Conservation (phyloP, 1,140 invertebrate genomes). For the Drosophila bocki region DNA sequence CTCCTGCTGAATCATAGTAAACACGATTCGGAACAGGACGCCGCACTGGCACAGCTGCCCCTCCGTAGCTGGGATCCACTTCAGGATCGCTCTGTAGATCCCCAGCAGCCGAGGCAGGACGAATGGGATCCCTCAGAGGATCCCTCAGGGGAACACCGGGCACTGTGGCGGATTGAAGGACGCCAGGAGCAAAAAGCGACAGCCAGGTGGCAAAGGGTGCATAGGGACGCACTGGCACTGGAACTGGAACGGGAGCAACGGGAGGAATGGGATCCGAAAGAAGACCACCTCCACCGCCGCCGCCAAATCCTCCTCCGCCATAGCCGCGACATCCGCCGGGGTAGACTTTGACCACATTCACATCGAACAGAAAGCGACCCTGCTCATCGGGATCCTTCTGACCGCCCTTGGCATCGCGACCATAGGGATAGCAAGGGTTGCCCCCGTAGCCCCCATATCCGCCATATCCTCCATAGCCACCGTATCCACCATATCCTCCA, state of each 20-base stretch:
- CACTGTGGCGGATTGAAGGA: slow-evolving; percentile 62
- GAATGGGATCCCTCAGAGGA: slow-evolving; percentile 44
- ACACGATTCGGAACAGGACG: slow-evolving; percentile 76
- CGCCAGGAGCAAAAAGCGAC: slow-evolving; percentile 75
- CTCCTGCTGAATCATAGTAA: slow-evolving; percentile 77
- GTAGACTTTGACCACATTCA: slow-evolving; percentile 81
- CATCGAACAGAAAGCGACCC: slow-evolving; percentile 75
- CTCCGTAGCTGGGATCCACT: slow-evolving; percentile 71
- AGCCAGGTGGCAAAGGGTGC: slow-evolving; percentile 74
- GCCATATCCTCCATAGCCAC: slow-evolving; percentile 28
- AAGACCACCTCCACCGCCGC: slow-evolving; percentile 62
- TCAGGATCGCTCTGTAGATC: slow-evolving; percentile 74
- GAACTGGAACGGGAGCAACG: slow-evolving; percentile 44
- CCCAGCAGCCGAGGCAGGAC: slow-evolving; percentile 31
- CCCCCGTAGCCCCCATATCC: slow-evolving; percentile 46
- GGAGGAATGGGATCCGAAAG: slow-evolving; percentile 67
- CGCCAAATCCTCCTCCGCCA: slow-evolving; percentile 46
- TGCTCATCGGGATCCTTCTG: slow-evolving; percentile 68
- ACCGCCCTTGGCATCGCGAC: slow-evolving; percentile 58
- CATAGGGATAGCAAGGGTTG: slow-evolving; percentile 65
- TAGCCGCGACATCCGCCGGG: slow-evolving; percentile 57
- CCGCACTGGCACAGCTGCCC: slow-evolving; percentile 51
- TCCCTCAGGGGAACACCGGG: slow-evolving; percentile 41
- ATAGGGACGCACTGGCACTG: slow-evolving; percentile 66
- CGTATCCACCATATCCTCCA: slow-evolving; percentile 37